Evolutionary conservation across 2,888 invertebrate genomes (phyloP).

Genomic region (Amitus sp.): DNA sequence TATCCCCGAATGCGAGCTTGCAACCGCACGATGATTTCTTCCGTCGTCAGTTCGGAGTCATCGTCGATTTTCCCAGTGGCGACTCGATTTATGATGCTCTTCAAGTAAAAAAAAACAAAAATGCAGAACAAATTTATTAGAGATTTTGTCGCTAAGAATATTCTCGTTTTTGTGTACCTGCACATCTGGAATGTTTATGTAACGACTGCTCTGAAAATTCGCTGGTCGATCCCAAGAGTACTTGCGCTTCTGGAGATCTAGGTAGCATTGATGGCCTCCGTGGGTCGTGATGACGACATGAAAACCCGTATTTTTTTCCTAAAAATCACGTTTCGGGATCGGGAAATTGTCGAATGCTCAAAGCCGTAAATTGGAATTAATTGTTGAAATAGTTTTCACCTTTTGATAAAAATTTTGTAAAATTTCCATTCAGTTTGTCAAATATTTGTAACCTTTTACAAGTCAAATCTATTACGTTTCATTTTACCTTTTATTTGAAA

Average conservation of each 20-base stretch:
- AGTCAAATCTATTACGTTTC: too few species aligned
- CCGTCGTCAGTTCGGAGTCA: constrained; percentile 27
- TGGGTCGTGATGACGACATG: constrained; percentile 51
- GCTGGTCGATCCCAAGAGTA: constrained; percentile 57
- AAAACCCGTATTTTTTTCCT: constrained; percentile 45
- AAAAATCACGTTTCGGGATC: too few species aligned
- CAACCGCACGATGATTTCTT: constrained; percentile 65
- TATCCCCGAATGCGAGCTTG: constrained; percentile 74
- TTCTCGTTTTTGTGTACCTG: constrained; percentile 41
- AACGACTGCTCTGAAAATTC: constrained; percentile 47
- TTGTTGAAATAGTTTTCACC: too few species aligned
- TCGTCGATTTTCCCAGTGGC: constrained; percentile 62
- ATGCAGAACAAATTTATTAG: neutral
- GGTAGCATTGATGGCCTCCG: constrained; percentile 49
- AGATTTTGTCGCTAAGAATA: neutral
- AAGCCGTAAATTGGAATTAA: too few species aligned
- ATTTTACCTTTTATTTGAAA: too few species aligned
- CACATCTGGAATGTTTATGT: constrained; percentile 54
- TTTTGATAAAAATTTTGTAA: too few species aligned
- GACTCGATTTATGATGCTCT: constrained; percentile 67
- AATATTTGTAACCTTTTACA: too few species aligned
- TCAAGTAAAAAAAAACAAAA: constrained; percentile 58
- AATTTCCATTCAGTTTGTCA: too few species aligned
- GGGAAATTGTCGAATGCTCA: too few species aligned
- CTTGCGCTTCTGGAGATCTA: constrained; percentile 50